phyloP scores from a whole-genome alignment of 1,140 invertebrate species.

The Brachionus asplanchnoidis region DNA sequence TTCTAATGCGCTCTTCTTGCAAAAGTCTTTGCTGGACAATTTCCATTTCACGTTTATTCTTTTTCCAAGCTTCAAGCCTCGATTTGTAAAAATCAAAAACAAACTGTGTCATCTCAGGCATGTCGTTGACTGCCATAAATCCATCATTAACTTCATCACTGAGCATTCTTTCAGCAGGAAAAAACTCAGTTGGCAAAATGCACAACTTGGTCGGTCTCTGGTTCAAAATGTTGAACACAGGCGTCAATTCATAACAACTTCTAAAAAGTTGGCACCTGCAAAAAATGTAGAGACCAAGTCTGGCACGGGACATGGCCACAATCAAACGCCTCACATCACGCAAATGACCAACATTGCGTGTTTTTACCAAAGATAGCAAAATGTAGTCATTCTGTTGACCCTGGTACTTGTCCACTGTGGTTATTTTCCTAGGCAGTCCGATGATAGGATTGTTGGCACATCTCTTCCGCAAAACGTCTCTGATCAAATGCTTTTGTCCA shows the following conservation, averaged over 20 bases:
- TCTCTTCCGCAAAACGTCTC: conserved; percentile 87
- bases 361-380: conserved; percentile 87
- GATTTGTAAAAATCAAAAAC: conserved; percentile 41
- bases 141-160: neutral
- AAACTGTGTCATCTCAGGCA: conserved; percentile 39
- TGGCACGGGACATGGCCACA: conserved; percentile 92
- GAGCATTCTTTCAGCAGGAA: neutral
- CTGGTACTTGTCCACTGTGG: conserved; percentile 97
- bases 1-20: neutral
- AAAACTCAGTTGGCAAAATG: conserved; percentile 7
- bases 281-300: conserved; percentile 95
- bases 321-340: conserved; percentile 89
- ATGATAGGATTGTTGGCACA: conserved; percentile 95
- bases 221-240: conserved; percentile 12
- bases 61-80: conserved; percentile 6
- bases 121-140: neutral
- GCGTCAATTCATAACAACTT: conserved; percentile 86
- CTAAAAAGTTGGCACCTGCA: conserved; percentile 83
- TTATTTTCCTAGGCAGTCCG: conserved; percentile 85
- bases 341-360: conserved; percentile 89
- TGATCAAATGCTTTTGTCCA: conserved; percentile 93
- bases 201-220: conserved; percentile 21
- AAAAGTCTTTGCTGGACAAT: neutral
- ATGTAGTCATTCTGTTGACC: conserved; percentile 99
- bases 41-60: neutral